Percentiles rank a stretch among this genome's conserved stretches.
Conservation (phyloP, 2,888 invertebrate genomes). For the Auanema freiburgensis region DNA sequence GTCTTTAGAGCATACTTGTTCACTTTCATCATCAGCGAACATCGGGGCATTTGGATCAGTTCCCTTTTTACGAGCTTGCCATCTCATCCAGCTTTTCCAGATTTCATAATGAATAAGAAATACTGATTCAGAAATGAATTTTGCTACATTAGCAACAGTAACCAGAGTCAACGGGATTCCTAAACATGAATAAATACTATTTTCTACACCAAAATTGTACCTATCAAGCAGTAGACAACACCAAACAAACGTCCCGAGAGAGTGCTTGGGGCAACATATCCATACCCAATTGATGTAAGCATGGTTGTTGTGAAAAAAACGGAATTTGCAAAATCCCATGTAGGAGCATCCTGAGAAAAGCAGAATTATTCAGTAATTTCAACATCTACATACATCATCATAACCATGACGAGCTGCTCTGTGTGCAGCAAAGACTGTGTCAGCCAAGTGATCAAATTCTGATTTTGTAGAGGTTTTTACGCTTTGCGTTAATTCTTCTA, state of each 20-base stretch:
- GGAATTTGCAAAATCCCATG: slow-evolving; percentile 48
- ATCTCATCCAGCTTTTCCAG: slow-evolving; percentile 55
- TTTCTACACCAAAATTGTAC: slow-evolving; percentile 17
- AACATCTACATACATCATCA: slow-evolving; percentile 39
- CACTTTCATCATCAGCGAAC: slow-evolving; percentile 59
- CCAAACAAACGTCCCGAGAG: slow-evolving; percentile 80
- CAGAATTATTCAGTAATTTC: background rate
- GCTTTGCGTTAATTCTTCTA: slow-evolving; percentile 34
- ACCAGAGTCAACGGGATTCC: slow-evolving; percentile 53
- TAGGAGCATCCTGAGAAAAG: slow-evolving; percentile 39
- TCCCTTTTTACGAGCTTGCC: slow-evolving; percentile 43
- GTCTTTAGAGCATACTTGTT: slow-evolving; percentile 35
- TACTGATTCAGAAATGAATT: slow-evolving; percentile 59
- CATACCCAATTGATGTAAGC: slow-evolving; percentile 56
- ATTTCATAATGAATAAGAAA: slow-evolving; percentile 58
- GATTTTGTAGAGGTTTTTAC: slow-evolving; percentile 38
- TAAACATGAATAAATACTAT: slow-evolving; percentile 9
- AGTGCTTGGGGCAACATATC: slow-evolving; percentile 59
- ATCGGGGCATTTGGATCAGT: slow-evolving; percentile 34
- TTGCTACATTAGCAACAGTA: slow-evolving; percentile 60
- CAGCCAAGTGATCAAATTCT: slow-evolving; percentile 53
- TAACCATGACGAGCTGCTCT: slow-evolving; percentile 57
- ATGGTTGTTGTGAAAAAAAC: slow-evolving; percentile 53
- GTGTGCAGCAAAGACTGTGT: slow-evolving; percentile 58
- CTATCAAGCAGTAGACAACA: slow-evolving; percentile 80